phyloP scores from a whole-genome alignment of 2,888 invertebrate species.

The Meliscaeva auricollis region DNA sequence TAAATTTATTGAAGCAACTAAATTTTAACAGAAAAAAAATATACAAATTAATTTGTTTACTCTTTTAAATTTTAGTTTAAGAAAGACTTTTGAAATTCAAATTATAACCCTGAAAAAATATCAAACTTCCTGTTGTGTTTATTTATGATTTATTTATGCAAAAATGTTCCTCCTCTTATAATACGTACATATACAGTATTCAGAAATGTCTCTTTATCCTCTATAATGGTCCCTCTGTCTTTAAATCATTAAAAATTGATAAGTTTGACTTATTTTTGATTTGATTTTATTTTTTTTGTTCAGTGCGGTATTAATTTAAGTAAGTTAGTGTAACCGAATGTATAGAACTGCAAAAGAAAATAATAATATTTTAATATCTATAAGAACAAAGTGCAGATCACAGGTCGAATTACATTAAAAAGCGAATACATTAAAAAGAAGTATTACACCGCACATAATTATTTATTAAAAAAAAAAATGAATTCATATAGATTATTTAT shows the following conservation, averaged over 20 bases:
- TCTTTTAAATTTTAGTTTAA: background rate
- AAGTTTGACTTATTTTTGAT: background rate
- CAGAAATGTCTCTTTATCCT: no score
- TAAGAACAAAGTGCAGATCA: background rate
- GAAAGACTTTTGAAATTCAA: no score
- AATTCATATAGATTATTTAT: conserved; percentile 64
- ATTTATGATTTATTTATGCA: no score
- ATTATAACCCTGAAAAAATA: no score
- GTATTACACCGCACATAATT: conserved; percentile 62
- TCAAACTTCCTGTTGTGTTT: no score
- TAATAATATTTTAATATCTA: conserved; percentile 11
- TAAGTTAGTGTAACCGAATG: conserved; percentile 46
- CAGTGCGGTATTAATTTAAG: conserved; percentile 55
- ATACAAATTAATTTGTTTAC: conserved; percentile 19
- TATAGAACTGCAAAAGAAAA: conserved; percentile 30
- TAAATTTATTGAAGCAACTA: conserved; percentile 59
- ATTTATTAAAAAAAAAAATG: conserved; percentile 44
- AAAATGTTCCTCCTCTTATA: no score
- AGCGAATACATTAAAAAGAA: conserved; percentile 38
- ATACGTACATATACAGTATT: no score
- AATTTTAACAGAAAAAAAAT: conserved; percentile 11
- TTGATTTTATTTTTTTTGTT: conserved; percentile 13
- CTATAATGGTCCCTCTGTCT: background rate
- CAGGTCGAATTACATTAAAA: background rate
- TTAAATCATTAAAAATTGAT: background rate